Evolutionary conservation across 1,140 invertebrate species (phyloP).

Genomic region (Drosophila lowei): DNA sequence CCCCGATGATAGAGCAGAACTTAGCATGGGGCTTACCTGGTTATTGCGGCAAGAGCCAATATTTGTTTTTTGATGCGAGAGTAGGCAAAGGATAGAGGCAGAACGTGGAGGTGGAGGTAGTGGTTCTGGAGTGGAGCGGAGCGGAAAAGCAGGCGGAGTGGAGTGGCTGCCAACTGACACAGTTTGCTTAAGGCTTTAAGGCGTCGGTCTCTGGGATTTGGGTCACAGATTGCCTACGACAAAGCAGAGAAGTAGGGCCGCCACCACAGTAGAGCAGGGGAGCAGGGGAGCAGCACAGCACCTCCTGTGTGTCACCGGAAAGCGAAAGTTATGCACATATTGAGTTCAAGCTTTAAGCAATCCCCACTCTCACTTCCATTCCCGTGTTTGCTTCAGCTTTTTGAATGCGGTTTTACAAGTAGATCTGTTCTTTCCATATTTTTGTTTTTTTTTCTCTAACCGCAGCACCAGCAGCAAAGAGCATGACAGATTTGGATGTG

Average conservation of each 20-base stretch:
- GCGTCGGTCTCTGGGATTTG: constrained; percentile 65
- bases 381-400: constrained; percentile 11
- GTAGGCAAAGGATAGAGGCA: constrained; percentile 24
- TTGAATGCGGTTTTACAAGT: constrained; percentile 40
- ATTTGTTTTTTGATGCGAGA: constrained; percentile 64
- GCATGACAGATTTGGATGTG: constrained; percentile 58
- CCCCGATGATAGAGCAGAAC: constrained; percentile 26
- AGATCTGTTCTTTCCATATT: constrained; percentile 30
- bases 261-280: background rate
- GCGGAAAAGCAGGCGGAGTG: background rate
- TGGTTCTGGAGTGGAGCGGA: constrained; percentile 11
- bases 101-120: background rate
- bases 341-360: constrained; percentile 61
- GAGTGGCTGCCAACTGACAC: constrained; percentile 54
- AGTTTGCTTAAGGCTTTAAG: constrained; percentile 78
- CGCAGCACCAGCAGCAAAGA: constrained; percentile 52
- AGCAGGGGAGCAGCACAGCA: too few relatives aligned
- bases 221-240: constrained; percentile 70
- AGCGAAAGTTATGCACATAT: constrained; percentile 75
- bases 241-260: constrained; percentile 34
- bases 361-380: background rate
- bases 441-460: constrained; percentile 21
- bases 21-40: constrained; percentile 60
- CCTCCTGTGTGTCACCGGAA: constrained; percentile 32
- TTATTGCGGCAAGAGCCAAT: constrained; percentile 80